Conservation (phyloP, 2,113 vertebrate genomes). For the Romanogobio albipinnatus region DNA sequence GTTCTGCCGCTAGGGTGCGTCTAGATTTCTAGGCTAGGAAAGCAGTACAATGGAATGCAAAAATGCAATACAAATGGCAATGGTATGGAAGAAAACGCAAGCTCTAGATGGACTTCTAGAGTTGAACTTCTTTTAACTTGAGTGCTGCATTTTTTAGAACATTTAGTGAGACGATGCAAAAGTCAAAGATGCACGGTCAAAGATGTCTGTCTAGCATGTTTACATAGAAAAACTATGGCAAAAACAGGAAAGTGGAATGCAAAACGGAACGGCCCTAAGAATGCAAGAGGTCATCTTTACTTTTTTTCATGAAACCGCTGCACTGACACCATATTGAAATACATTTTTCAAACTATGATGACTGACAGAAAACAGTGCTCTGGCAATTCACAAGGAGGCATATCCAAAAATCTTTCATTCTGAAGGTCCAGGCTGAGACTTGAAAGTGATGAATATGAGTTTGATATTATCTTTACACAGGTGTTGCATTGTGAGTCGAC, state of each 20-base stretch:
- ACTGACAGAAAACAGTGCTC: conserved; percentile 16
- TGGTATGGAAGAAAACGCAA: too few relatives aligned
- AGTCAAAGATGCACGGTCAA: not conserved
- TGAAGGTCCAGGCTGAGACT: not conserved
- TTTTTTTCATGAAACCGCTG: not conserved
- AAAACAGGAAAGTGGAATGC: not conserved
- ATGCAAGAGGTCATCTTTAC: not conserved
- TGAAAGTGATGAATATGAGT: conserved; percentile 29
- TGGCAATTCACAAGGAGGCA: not conserved
- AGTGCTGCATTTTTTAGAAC: not conserved
- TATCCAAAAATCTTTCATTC: not conserved
- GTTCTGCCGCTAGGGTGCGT: too few relatives aligned
- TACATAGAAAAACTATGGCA: not conserved
- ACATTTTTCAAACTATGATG: not conserved
- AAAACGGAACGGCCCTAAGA: not conserved
- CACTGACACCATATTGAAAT: not conserved
- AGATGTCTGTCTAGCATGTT: not conserved
- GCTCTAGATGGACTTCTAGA: too few relatives aligned
- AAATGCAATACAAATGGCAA: too few relatives aligned
- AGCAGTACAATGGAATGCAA: too few relatives aligned
- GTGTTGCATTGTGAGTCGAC: conserved; percentile 38
- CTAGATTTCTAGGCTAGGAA: too few relatives aligned
- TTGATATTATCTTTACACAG: conserved; percentile 48
- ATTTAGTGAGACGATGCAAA: not conserved
- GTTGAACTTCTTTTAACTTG: too few relatives aligned